A percentile compares a stretch with the other conserved stretches of the same genome.
Conservation (phyloP, 1,140 invertebrate genomes). For the Drosophila tani region DNA sequence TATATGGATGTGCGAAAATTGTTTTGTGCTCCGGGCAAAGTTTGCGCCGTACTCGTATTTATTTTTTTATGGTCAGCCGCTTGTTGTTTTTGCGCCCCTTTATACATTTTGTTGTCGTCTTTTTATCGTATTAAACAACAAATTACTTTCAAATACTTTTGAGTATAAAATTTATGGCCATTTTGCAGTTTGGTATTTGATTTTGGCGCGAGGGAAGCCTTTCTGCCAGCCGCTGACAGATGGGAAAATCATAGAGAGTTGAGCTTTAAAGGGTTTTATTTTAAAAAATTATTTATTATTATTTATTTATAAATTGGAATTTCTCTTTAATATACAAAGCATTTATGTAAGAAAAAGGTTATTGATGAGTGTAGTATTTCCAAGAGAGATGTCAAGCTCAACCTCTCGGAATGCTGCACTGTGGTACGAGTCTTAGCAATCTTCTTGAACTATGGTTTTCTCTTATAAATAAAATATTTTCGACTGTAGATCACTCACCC, state of each 20-base stretch:
- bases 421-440: no score
- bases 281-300: no score
- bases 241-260: conserved; percentile 10
- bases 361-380: no score
- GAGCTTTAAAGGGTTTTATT: not conserved
- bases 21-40: conserved; percentile 62
- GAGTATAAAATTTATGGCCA: conserved; percentile 61
- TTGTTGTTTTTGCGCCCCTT: conserved; percentile 24
- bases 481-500: conserved; percentile 53
- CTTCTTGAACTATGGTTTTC: no score
- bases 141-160: conserved; percentile 77
- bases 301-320: no score
- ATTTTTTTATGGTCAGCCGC: conserved; percentile 64
- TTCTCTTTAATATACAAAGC: not conserved
- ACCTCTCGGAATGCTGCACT: no score
- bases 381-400: no score
- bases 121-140: conserved; percentile 64
- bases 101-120: conserved; percentile 15
- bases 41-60: conserved; percentile 54
- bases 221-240: not conserved
- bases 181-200: conserved; percentile 52
- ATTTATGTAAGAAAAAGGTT: not conserved
- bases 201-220: conserved; percentile 11
- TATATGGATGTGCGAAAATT: conserved; percentile 54
- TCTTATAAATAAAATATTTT: not conserved